These are phyloP conservation scores for Acromyrmex heyeri DNA, from an alignment of 1,140 invertebrate genomes.

Conservation along the genomic window DNA sequence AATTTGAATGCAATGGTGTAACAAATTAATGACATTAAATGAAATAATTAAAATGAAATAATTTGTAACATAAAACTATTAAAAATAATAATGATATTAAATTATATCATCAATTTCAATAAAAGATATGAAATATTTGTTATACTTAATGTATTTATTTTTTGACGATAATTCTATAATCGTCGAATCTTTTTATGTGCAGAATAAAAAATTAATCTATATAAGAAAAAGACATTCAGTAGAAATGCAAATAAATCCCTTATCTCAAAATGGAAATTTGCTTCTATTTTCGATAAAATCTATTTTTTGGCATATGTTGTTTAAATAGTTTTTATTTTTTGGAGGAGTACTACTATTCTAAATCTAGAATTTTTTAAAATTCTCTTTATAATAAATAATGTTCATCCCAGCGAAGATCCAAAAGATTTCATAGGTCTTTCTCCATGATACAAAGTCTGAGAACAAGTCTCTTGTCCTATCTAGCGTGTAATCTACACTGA, in stretches of 20 bases:
- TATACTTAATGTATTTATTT: not conserved
- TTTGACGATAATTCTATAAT: not conserved
- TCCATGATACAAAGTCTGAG: not conserved
- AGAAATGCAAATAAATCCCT: not conserved
- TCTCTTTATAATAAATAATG: not conserved
- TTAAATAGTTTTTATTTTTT: not conserved
- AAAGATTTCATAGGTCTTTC: not conserved
- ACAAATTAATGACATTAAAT: not conserved
- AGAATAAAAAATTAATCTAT: not conserved
- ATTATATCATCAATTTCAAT: not conserved
- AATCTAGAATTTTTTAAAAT: not conserved
- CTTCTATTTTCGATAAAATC: not conserved
- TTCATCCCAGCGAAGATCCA: not conserved
- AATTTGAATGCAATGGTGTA: not conserved
- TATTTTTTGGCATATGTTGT: not conserved
- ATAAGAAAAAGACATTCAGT: not conserved
- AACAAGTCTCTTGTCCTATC: not conserved
- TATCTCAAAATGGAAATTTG: not conserved
- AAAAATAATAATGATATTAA: not conserved
- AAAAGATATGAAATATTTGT: not conserved
- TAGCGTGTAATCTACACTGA: conserved; percentile 18
- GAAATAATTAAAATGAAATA: not conserved
- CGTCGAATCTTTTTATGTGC: not conserved
- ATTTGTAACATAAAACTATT: conserved; percentile 12
- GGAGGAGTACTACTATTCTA: not conserved